Conservation (phyloP, 1,140 invertebrate species). For the Theocolax elegans region DNA sequence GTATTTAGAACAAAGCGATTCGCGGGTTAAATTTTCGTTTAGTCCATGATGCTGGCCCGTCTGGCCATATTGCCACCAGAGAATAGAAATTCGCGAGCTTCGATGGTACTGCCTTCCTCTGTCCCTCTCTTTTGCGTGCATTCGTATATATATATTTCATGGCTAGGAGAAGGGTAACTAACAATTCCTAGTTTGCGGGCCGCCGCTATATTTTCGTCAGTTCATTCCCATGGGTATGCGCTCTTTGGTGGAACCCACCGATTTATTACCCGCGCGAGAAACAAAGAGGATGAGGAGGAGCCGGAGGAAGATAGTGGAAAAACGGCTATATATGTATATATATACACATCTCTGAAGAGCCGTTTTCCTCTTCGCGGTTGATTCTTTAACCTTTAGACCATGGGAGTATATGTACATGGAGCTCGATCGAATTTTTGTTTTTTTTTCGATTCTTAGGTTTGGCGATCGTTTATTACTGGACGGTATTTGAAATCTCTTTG, state of each 20-base stretch:
- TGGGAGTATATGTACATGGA: too few species aligned
- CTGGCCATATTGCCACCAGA: background rate
- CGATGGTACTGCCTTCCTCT: background rate
- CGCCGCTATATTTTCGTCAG: slow-evolving; percentile 47
- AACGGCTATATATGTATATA: too few species aligned
- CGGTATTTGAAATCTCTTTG: too few species aligned
- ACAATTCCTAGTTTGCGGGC: slow-evolving; percentile 45
- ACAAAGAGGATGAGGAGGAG: background rate
- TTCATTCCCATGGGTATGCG: slow-evolving; percentile 39
- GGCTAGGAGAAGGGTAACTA: slow-evolving; percentile 42
- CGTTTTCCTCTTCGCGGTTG: too few species aligned
- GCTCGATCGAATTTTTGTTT: too few species aligned
- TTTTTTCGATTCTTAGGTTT: too few species aligned
- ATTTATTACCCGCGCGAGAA: slow-evolving; percentile 37
- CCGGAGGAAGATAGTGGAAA: too few species aligned
- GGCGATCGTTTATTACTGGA: too few species aligned
- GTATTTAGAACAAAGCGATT: slow-evolving; percentile 30
- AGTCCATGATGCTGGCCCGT: background rate
- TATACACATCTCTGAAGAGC: too few species aligned
- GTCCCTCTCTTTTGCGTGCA: slow-evolving; percentile 14
- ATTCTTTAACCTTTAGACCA: too few species aligned
- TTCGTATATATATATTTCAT: too few species aligned
- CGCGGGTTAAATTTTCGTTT: background rate
- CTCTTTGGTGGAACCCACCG: slow-evolving; percentile 32
- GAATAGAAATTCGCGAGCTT: slow-evolving; percentile 25